Conservation (phyloP, 2,888 invertebrate species). For the Zootermopsis nevadensis region DNA sequence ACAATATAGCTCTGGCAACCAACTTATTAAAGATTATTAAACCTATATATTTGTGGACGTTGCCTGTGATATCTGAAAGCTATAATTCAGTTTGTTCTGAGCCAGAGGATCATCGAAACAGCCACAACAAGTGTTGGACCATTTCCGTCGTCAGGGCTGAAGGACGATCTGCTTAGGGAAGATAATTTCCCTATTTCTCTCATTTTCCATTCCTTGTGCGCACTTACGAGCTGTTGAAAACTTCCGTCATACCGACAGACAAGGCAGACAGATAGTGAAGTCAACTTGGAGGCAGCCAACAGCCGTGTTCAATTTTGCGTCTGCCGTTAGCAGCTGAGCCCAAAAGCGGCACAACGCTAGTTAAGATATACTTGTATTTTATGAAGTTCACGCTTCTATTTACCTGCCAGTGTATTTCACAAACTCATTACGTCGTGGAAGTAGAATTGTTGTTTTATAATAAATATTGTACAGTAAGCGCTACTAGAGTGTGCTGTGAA, state of each 20-base stretch:
- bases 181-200: background rate
- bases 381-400: too few relatives aligned
- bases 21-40: too few relatives aligned
- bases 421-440: too few relatives aligned
- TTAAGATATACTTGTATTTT: background rate
- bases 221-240: background rate
- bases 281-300: background rate
- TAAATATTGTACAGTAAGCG: too few relatives aligned
- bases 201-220: constrained; percentile 2
- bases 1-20: too few relatives aligned
- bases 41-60: too few relatives aligned
- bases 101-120: background rate
- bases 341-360: background rate
- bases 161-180: background rate
- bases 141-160: background rate
- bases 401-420: too few relatives aligned
- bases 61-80: too few relatives aligned
- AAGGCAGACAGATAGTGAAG: background rate
- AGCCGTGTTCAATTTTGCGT: background rate
- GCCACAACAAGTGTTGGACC: background rate
- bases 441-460: too few relatives aligned
- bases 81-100: background rate
- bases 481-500: too few relatives aligned
- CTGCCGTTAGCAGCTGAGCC: background rate
- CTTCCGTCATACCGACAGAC: constrained; percentile 6